Conservation (phyloP, 2,797 vertebrate genomes). For the Brotula barbata region DNA sequence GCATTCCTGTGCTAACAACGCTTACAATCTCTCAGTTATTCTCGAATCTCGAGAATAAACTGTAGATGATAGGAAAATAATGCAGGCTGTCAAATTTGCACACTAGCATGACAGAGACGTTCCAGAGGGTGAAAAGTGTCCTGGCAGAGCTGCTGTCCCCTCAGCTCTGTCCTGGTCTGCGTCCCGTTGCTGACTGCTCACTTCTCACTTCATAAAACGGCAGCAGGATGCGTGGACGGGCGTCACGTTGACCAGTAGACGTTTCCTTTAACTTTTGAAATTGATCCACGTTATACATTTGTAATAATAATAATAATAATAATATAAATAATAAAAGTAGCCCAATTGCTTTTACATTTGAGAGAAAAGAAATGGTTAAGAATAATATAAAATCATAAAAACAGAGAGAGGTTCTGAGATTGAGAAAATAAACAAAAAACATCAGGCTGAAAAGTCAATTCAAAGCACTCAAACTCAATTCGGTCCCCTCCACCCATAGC, state of each 20-base stretch:
- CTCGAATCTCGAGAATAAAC: slow-evolving; percentile 48
- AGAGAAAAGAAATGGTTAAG: too few species aligned
- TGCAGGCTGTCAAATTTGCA: slow-evolving; percentile 14
- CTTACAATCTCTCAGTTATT: slow-evolving; percentile 52
- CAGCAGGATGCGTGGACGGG: slow-evolving; percentile 33
- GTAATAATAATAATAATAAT: too few species aligned
- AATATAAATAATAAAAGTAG: too few species aligned
- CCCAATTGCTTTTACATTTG: too few species aligned
- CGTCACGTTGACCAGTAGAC: too few species aligned
- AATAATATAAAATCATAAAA: too few species aligned
- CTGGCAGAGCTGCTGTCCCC: slow-evolving; percentile 51
- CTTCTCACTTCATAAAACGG: slow-evolving; percentile 3
- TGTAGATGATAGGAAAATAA: slow-evolving; percentile 11
- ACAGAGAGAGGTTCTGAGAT: too few species aligned
- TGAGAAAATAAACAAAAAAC: too few species aligned
- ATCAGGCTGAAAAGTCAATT: too few species aligned
- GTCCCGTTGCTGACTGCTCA: slow-evolving; percentile 34
- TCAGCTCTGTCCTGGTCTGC: slow-evolving; percentile 37
- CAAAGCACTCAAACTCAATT: too few species aligned
- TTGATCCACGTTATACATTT: background rate
- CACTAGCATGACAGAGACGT: slow-evolving; percentile 19
- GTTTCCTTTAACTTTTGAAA: background rate
- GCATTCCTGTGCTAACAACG: too few species aligned
- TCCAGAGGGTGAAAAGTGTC: slow-evolving; percentile 59
- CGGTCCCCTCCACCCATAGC: too few species aligned